Evolutionary conservation across 2,113 vertebrate genomes (phyloP).

Genomic region (Psilopsiagon aurifrons): DNA sequence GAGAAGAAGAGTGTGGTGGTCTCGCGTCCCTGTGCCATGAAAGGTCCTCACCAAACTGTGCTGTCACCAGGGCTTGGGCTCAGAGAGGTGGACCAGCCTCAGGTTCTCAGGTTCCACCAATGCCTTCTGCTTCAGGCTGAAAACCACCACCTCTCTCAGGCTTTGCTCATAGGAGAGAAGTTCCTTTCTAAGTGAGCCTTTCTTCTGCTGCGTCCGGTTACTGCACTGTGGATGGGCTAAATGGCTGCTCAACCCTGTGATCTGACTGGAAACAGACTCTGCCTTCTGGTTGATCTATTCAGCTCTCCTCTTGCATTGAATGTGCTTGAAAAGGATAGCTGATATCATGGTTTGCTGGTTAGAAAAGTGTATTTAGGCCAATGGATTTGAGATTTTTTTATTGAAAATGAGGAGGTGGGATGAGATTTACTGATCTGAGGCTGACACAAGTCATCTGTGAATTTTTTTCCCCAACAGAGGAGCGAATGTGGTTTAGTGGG

Average conservation of each 20-base stretch:
- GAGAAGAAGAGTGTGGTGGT: neutral
- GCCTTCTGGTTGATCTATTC: neutral
- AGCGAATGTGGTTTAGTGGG: neutral
- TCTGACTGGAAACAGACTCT: neutral
- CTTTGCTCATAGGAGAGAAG: neutral
- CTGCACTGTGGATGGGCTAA: neutral
- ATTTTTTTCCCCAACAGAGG: neutral
- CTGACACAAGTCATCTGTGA: neutral
- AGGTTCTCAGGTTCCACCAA: neutral
- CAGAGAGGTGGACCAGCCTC: neutral
- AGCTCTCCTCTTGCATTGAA: neutral
- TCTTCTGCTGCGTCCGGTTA: neutral
- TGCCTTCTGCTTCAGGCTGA: neutral
- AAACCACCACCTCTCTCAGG: neutral
- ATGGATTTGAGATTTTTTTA: neutral
- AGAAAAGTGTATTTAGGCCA: neutral
- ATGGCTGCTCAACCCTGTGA: accelerated
- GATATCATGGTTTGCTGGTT: neutral
- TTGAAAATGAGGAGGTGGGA: neutral
- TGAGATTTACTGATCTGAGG: neutral
- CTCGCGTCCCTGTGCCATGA: accelerated
- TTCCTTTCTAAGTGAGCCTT: neutral
- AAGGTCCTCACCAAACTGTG: neutral
- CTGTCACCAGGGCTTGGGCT: neutral
- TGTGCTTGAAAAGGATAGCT: neutral